phyloP scores from a whole-genome alignment of 2,888 invertebrate species.

The Melinopterus prodromus region DNA sequence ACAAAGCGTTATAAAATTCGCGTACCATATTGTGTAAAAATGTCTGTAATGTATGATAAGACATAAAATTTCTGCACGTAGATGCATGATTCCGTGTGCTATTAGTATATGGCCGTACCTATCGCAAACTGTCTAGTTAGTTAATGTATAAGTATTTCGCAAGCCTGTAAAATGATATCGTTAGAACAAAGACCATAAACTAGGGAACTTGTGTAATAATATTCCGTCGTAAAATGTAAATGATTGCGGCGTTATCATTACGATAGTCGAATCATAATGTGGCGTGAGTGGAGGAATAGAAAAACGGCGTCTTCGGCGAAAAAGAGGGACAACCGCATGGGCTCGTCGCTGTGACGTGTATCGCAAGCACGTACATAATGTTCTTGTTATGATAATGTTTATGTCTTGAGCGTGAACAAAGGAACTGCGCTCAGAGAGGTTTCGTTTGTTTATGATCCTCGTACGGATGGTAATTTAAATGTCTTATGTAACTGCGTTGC shows the following conservation, averaged over 20 bases:
- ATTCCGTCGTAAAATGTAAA: conserved; percentile 4
- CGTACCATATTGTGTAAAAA: not conserved
- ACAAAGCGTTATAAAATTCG: not conserved
- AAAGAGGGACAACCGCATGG: not conserved
- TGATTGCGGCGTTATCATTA: conserved; percentile 4
- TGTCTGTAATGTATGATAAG: not conserved
- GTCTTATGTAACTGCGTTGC: conserved; percentile 4
- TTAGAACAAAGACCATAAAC: not conserved
- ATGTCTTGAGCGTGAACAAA: conserved; percentile 4
- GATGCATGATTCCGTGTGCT: conserved; percentile 4
- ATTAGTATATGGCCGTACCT: not conserved
- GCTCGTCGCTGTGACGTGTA: not conserved
- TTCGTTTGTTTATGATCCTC: conserved; percentile 4
- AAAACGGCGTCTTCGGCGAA: not conserved
- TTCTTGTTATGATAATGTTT: conserved; percentile 4
- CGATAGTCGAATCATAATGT: conserved; percentile 4
- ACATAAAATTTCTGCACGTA: not conserved
- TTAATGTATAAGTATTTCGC: not conserved
- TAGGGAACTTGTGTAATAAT: not conserved
- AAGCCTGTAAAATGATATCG: conserved; percentile 4
- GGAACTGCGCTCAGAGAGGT: not conserved
- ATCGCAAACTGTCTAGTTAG: not conserved
- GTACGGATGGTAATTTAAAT: not conserved
- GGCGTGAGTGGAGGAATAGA: not conserved
- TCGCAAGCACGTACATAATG: not conserved